Evolutionary conservation across 2,888 invertebrate species (phyloP).

Genomic region (Hyles lineata): DNA sequence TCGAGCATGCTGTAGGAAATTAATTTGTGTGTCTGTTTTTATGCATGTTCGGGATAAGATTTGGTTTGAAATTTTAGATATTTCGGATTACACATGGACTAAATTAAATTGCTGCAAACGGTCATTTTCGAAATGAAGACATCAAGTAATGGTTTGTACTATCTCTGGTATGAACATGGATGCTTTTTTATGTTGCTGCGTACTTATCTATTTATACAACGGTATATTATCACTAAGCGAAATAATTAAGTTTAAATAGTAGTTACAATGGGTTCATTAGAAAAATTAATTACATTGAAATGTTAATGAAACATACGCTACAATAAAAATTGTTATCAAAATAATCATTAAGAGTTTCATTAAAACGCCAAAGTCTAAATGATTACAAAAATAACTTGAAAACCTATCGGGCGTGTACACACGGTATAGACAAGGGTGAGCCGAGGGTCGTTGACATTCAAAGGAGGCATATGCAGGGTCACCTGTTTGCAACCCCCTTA

Average conservation of each 20-base stretch:
- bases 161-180: too few species aligned
- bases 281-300: not conserved
- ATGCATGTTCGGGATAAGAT: not conserved
- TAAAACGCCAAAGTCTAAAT: not conserved
- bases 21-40: not conserved
- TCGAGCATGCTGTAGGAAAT: not conserved
- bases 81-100: too few species aligned
- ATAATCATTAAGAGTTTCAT: not conserved
- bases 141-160: too few species aligned
- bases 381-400: not conserved
- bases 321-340: not conserved
- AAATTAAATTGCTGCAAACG: too few species aligned
- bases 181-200: too few species aligned
- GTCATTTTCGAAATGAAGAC: too few species aligned
- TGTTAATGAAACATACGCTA: not conserved
- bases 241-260: too few species aligned
- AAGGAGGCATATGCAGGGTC: slow-evolving; percentile 78
- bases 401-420: slow-evolving; percentile 11
- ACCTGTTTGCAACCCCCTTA: slow-evolving; percentile 71
- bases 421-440: slow-evolving; percentile 24
- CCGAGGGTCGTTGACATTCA: slow-evolving; percentile 77
- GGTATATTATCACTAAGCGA: too few species aligned
- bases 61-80: too few species aligned
- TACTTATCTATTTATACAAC: too few species aligned
- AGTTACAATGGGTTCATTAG: too few species aligned